These are phyloP conservation scores for Sibirionetta formosa DNA, from an alignment of 2,797 vertebrate genomes.

Conservation along the genomic window DNA sequence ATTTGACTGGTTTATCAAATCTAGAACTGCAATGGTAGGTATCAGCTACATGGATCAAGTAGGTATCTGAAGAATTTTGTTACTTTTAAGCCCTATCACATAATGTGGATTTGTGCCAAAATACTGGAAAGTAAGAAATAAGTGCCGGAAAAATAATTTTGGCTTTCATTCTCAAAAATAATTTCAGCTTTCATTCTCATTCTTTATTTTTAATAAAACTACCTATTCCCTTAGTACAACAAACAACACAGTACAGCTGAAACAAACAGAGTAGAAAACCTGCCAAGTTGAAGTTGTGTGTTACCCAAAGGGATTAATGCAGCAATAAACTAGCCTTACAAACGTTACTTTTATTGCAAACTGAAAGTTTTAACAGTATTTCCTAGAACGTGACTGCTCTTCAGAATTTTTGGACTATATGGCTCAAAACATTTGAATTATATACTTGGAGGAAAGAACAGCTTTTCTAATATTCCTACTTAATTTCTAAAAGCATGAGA, in stretches of 20 bases:
- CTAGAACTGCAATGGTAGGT: conserved; percentile 91
- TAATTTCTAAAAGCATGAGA: not conserved
- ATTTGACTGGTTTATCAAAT: conserved; percentile 94
- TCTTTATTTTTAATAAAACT: not conserved
- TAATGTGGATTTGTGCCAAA: not conserved
- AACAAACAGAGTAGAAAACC: conserved; percentile 22
- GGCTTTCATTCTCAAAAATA: not conserved
- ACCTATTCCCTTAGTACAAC: not conserved
- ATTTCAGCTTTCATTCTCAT: not conserved
- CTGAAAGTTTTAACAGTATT: not conserved
- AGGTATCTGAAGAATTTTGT: rapidly evolving
- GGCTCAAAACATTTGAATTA: not conserved
- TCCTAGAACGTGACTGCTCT: not conserved
- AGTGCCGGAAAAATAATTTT: not conserved
- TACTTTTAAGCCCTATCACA: not conserved
- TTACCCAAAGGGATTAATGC: conserved; percentile 20
- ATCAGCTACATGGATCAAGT: not conserved
- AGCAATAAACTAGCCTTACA: not conserved
- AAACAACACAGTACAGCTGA: not conserved
- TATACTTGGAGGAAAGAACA: not conserved
- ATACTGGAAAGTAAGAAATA: not conserved
- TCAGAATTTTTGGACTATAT: not conserved
- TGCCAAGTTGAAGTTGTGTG: not conserved
- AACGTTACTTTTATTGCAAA: not conserved
- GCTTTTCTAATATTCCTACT: not conserved